Evolutionary conservation across 64 coral and sea anemone species (phyloP), one percentile per base, ranked within the genome.

Genomic region (Montipora cactus): DNA sequence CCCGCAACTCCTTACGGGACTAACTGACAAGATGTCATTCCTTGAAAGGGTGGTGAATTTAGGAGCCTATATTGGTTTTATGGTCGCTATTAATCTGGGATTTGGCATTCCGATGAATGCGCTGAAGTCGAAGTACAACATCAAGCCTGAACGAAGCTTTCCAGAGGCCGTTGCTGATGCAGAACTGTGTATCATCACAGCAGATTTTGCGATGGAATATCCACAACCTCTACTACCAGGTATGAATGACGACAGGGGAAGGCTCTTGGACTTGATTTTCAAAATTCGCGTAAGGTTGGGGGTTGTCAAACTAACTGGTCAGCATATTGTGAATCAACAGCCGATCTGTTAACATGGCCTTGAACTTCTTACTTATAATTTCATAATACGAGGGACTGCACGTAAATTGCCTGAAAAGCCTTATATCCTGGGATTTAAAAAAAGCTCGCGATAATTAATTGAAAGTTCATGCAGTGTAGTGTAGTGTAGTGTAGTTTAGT

Each of bases 201-300:
- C 79, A 67, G 88, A 95, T 51, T 91, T 91, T 67, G 93, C 93
- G 2, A 7, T 95, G 12, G 93, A 95, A 37, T 95, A 95, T 91
- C 79, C 89, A 51, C 76, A 48, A 6, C 76, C 76, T 78, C 16
- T 78, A 5, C 19, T 78, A 15, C 76, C 76, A 78, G 76, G 76
- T 78, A 50, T 18, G 74, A 57, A 57, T 57, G 28, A 37, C 28
- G 28, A 37, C 28, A 37, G 28, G 28, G 28, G 28, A 37, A 37
- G 28, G 28, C 28, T 37, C 28, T 37, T 37, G 28, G 28, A 37
- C 28, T 37, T 37, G 28, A 37, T 37, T 37, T 37, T 37, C 28
- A 37, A 37, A 37, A 37, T 37, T 37, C 28, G 28, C 28, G 28
- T 37, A 37, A 37, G 28, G 28, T 37, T 37, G 1, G 28, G 28